phyloP scores from a whole-genome alignment of 1,140 invertebrate species.

The Apis dorsata region DNA sequence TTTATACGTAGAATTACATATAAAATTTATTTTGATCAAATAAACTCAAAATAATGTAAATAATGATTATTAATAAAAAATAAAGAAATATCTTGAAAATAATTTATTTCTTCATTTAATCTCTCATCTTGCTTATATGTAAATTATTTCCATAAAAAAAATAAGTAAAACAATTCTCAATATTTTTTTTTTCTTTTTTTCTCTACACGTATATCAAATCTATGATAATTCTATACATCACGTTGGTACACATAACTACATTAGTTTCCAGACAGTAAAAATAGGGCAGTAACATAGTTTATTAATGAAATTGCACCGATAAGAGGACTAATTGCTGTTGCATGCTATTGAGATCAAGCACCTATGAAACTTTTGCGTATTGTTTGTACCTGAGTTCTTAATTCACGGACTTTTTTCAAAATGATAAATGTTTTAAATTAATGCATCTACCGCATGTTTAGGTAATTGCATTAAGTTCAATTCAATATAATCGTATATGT shows the following conservation, averaged over 20 bases:
- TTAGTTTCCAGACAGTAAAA: neutral
- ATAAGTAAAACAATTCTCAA: neutral
- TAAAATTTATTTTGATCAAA: too few species aligned
- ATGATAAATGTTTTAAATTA: neutral
- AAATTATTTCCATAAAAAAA: neutral
- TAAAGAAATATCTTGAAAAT: conserved; percentile 23
- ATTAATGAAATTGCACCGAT: conserved; percentile 35
- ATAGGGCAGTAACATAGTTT: conserved; percentile 13
- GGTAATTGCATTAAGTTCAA: conserved; percentile 5
- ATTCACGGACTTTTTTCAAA: conserved; percentile 25
- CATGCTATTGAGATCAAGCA: conserved; percentile 7
- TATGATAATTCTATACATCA: neutral
- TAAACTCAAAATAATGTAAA: neutral
- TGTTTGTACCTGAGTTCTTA: neutral
- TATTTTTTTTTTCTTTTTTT: neutral
- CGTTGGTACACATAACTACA: neutral
- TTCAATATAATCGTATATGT: neutral
- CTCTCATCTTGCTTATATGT: too few species aligned
- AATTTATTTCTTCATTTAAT: conserved; percentile 21
- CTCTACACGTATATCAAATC: neutral
- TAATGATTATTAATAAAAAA: neutral
- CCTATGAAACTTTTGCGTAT: neutral
- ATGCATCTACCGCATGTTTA: conserved; percentile 11
- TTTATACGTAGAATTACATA: too few species aligned
- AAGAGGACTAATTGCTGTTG: conserved; percentile 13